Evolutionary conservation across 2,888 invertebrate species (phyloP), one percentile per base, ranked within the genome.

Genomic region (Brachycybe producta): DNA sequence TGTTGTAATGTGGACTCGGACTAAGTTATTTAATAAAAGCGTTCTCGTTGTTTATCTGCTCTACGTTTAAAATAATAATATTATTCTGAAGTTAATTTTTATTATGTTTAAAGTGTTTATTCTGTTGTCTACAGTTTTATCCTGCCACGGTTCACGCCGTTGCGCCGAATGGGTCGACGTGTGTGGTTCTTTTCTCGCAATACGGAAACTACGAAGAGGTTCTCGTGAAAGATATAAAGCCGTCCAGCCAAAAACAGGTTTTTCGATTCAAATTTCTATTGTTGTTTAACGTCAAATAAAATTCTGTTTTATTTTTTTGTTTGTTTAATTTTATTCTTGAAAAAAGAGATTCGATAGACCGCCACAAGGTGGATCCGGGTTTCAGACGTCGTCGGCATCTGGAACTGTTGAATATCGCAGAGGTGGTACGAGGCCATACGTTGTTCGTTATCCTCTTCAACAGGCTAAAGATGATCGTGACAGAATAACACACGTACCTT

Each of bases 161-260:
- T 44, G 82, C 84, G 0, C 78, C 81, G n/a, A 79, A 75, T 59
- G 58, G 58, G n/a, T 51, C 35, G 30, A 87, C 87, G 1, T 85
- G 83, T 57, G 85, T 86, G 32, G 88, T 91, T 11, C 77, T 79
- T 59, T 91, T 87, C 67, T 74, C 81, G 61, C 87, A 84, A 47
- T 91, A 90, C 66, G 85, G 86, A 38, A 90, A 91, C 67, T 81
- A 82, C 57, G 90, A 91, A 65, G 88, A 90, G 69, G 84, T 91
- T 19, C 73, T 85, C 21, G 80, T 84, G 64, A 72, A 75, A 13
- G 87, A 90, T 67, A 84, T 88, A 63, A 73, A 83, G 64, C 84
- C 86, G 4, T 65, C 75, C 49, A 71, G 32, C 15, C 38, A 38
- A 17, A 21, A 28, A 15, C 19, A 45, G 45, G 45, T 38, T n/a